These are phyloP conservation scores for Apis florea DNA, from an alignment of 1,140 invertebrate genomes.

Conservation along the genomic window DNA sequence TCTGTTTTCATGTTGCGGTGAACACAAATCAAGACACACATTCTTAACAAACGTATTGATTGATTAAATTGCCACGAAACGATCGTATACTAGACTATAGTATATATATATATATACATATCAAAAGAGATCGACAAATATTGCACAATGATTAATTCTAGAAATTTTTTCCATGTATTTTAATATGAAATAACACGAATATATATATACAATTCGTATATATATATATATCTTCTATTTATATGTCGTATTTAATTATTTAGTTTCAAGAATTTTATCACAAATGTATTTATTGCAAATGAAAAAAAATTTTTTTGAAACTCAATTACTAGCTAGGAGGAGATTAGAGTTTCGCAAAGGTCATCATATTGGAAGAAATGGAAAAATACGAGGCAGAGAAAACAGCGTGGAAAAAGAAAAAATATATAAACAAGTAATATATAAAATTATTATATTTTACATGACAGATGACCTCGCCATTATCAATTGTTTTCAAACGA, in stretches of 20 bases:
- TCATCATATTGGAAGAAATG: not conserved
- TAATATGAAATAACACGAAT: too few relatives aligned
- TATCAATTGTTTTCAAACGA: constrained; percentile 72
- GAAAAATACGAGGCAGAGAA: constrained; percentile 44
- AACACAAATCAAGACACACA: not conserved
- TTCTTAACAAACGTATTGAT: constrained; percentile 3
- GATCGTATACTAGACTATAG: not conserved
- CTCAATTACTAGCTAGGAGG: not conserved
- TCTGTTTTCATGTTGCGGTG: constrained; percentile 9
- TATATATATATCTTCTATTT: not conserved
- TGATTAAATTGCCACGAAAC: constrained; percentile 17
- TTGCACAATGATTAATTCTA: not conserved
- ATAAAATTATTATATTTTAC: constrained; percentile 41
- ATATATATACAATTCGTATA: not conserved
- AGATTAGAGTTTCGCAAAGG: not conserved
- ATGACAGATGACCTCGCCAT: constrained; percentile 63
- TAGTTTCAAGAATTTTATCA: not conserved
- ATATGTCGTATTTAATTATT: too few relatives aligned
- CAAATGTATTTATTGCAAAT: too few relatives aligned
- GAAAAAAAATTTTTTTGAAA: not conserved
- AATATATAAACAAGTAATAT: constrained; percentile 16
- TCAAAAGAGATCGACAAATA: not conserved
- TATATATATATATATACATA: too few relatives aligned
- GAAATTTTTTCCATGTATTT: not conserved
- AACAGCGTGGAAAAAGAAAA: constrained; percentile 2